Evolutionary conservation across 2,888 invertebrate species (phyloP), one percentile per base, ranked within the genome.

Genomic region (Cerastis rubricosa): DNA sequence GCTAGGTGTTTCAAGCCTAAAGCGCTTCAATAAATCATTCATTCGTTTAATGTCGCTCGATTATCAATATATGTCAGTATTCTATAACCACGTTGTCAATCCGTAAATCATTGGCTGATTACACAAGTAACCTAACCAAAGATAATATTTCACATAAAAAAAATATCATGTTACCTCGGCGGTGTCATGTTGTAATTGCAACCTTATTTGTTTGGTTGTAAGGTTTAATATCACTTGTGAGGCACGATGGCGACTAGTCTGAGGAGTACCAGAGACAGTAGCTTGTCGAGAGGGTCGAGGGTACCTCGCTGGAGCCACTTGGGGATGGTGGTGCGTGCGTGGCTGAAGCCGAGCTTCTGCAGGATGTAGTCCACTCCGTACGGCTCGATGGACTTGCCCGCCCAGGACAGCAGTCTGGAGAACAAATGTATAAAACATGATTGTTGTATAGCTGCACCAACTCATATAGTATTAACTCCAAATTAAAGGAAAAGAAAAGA

Each of bases 301-400:
- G 99, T 98, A 22, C 99, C 99, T 74, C 99, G 97, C 95, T 99
- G 99, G 97, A 99, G 98, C 99, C 99, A 99, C 96, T 99, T 99
- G 77, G 99, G 99, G 92, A 99, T 99, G 76, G 99, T 99, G 86
- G 99, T 99, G 85, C 99, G 97, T 19, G 99, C 99, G 96, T 99
- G 99, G 79, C 99, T 98, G 95, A 99, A 99, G 66, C 99, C 99
- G 63, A 99, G 97, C 96, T 99, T 99, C 96, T 99, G 99, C 71
- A 99, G 97, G 91, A 99, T 99, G 95, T 99, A 99, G 97, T 99
- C 99, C 81, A 99, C 99, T 71, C 99, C 99, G 92, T 99, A 99
- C 0, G 99, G 99, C 94, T 99, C 99, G 90, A 99, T 99, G 89
- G 99, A 98, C 94, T 99, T 99, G 68, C 99, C 99, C 73, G 98